Conservation (phyloP, 1,140 invertebrate species). For the Camponotus vicinus region DNA sequence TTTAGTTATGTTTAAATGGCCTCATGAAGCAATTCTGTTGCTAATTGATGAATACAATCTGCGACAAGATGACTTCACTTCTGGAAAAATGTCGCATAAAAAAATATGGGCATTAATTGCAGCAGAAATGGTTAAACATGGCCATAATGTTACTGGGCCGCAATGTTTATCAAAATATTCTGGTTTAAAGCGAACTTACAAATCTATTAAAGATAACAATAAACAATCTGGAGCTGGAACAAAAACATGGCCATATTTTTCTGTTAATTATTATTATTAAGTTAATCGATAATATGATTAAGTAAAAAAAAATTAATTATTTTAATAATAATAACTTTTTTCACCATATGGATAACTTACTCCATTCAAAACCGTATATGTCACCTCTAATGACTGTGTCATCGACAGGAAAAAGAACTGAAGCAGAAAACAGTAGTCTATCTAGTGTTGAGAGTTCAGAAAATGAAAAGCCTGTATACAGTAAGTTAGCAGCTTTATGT, state of each 20-base stretch:
- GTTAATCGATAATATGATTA: neutral
- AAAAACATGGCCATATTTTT: neutral
- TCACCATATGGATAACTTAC: neutral
- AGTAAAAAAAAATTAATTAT: neutral
- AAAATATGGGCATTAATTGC: neutral
- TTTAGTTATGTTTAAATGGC: neutral
- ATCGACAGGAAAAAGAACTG: neutral
- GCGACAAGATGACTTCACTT: neutral
- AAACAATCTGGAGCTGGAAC: neutral
- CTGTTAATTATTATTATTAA: neutral
- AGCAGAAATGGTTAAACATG: neutral
- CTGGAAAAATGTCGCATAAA: conserved; percentile 8
- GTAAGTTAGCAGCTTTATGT: neutral
- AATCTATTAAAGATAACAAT: neutral
- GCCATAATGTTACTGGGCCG: too few relatives aligned
- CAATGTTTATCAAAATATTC: conserved; percentile 17
- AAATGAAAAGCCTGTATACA: neutral
- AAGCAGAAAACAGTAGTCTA: neutral
- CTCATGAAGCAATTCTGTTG: neutral
- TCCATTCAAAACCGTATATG: neutral
- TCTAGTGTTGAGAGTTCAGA: neutral
- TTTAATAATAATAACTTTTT: neutral
- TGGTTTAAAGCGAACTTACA: neutral
- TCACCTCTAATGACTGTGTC: neutral
- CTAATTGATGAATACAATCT: neutral